Conservation (phyloP, 2,113 vertebrate species). For the Haemorhous mexicanus region DNA sequence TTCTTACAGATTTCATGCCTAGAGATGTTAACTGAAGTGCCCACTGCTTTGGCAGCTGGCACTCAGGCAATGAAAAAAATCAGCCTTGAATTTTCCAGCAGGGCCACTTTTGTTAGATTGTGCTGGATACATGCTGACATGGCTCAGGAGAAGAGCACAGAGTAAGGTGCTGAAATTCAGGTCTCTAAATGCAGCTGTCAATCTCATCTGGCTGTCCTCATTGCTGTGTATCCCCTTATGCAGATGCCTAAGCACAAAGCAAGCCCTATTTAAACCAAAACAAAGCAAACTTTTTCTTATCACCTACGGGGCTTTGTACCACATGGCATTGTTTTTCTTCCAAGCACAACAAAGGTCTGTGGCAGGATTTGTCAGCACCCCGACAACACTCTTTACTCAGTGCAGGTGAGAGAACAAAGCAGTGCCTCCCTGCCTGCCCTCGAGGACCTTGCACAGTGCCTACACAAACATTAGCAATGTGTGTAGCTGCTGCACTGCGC, state of each 20-base stretch:
- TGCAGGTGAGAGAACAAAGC: constrained; percentile 17
- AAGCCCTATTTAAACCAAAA: background rate
- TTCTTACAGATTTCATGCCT: background rate
- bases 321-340: background rate
- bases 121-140: background rate
- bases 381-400: background rate
- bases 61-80: background rate
- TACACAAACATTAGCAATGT: background rate
- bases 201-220: background rate
- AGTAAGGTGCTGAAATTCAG: background rate
- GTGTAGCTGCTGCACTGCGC: background rate
- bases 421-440: background rate
- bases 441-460: background rate
- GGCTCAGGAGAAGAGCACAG: background rate
- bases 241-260: background rate
- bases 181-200: background rate
- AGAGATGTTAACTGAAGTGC: background rate
- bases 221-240: background rate
- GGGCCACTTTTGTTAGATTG: background rate
- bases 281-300: background rate
- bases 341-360: background rate
- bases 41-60: background rate
- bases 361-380: background rate
- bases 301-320: background rate
- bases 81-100: background rate